A percentile compares a stretch with the other conserved stretches of the same genome.
Evolutionary conservation across 2,113 vertebrate genomes (phyloP).

Genomic region (Propithecus coquereli): DNA sequence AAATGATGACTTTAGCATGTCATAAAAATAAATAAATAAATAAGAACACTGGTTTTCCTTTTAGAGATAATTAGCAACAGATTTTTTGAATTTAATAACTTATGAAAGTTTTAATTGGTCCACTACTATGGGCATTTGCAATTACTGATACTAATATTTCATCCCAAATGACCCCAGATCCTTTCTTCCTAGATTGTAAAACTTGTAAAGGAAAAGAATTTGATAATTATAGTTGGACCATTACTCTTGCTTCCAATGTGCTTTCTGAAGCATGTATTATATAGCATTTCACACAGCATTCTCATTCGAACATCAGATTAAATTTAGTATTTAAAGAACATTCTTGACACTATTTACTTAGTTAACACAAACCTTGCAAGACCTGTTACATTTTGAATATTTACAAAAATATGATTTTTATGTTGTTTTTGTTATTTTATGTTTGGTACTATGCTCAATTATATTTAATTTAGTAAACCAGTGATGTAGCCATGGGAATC

Average conservation of each 20-base stretch:
- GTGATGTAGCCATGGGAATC: background rate
- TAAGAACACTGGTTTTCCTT: background rate
- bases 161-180: background rate
- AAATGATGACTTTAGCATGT: background rate
- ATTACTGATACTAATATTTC: background rate
- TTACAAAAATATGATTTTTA: background rate
- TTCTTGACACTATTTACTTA: background rate
- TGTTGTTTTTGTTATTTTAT: background rate
- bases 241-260: background rate
- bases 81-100: background rate
- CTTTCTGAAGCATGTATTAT: background rate
- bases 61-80: background rate
- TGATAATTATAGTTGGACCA: too few relatives aligned
- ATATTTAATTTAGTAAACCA: background rate
- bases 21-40: background rate
- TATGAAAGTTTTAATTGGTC: background rate
- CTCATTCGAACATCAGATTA: background rate
- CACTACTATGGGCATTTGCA: background rate
- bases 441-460: background rate
- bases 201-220: background rate
- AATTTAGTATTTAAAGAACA: background rate
- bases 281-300: background rate
- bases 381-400: background rate
- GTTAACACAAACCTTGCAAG: background rate
- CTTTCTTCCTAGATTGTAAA: background rate